Base-by-base conservation (phyloP, 2,113 vertebrate species). In the Tragelaphus scriptus region DNA sequence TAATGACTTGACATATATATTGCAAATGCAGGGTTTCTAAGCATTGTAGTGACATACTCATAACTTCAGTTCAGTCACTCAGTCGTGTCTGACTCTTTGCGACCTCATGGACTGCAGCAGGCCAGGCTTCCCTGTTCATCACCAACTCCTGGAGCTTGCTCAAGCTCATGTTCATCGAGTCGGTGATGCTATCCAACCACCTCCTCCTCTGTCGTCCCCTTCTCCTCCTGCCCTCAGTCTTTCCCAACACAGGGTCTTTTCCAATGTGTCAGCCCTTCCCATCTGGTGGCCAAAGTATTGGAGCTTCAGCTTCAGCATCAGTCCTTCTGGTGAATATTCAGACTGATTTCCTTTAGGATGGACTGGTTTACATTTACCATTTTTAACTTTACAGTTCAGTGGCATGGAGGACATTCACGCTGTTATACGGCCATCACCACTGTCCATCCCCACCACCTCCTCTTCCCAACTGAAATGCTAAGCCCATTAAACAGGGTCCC, bases 151-250 rank as follows among this genome's bases (percentile, higher is more conserved):
- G 5, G 68, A 40, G 68, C 68, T 71, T 71, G 68, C 68, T 71
- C 19, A 12, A 23, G 17, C n/a, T 71, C 68, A 23, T 71, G 10
- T 71, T 12, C 19, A 23, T 71, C 0, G 2, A 23, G 68, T 71
- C 10, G 10, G n/a, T 40, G 68, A 71, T 71, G 68, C 68, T n/a
- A 23, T 71, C 68, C 68, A 71, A 6, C 9, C n/a, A 71, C 19
- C 68, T 71, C n/a, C 3, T 71, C n/a, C n/a, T 71, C 2, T 40
- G n/a, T 40, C 0, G 0, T 40, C 19, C 68, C 19, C 68, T 71
- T 71, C 4, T 71, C 17, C 65, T 36, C n/a, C n/a, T 12, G 19
- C 5, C 4, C 10, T 71, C 68, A 71, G n/a, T 71, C 68, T 71
- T 40, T 12, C 68, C n/a, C n/a, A 40, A n/a, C n/a, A 71, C 68